Base-by-base conservation (phyloP, 2,797 vertebrate genomes). In the Centropyge bicolor region DNA sequence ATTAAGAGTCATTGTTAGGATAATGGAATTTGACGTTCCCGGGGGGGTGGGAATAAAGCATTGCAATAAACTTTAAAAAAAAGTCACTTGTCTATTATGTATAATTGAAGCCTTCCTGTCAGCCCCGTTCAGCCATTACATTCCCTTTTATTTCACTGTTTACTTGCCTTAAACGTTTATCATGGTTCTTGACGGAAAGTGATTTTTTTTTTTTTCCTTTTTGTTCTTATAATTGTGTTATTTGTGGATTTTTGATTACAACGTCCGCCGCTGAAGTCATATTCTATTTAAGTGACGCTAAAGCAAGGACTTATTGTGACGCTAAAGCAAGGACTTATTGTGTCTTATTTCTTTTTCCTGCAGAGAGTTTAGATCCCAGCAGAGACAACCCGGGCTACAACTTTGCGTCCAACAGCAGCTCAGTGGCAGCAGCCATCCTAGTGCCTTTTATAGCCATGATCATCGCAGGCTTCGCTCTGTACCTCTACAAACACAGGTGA, bases 371-470 rank as follows among this genome's bases (percentile, higher is more conserved):
- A 87, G 97, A 97, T 84, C 94, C 95, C 6, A 94, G 95, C 77
- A 91, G 90, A 0, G 96, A 97, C 49, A 97, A 95, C 54, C 88
- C 96, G 5, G 95, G 97, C 84, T 97, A 97, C 93, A 98, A 97
- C 89, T 98, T 98, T 88, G 96, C 97, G 80, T 98, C 98, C 72
- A 99, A 99, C 94, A 99, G 98, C 96, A 99, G 98, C 93, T 99
- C 98, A 0, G 98, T 99, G 92, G 98, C 98, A 12, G 98, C 98
- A 82, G 98, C 98, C 80, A 99, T 99, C 87, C 96, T 99, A 90
- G 98, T 99, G 97, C 98, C 98, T 97, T 99, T 99, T 95, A 97
- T 99, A 81, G 98, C 98, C 90, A 97, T 99, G 96, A 99, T 99
- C 94, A 99, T 99, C 62, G 98, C 98, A 84, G 98, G 98, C 95